These are phyloP conservation scores for Athene noctua DNA, from an alignment of 2,113 vertebrate genomes.

Conservation along the genomic window DNA sequence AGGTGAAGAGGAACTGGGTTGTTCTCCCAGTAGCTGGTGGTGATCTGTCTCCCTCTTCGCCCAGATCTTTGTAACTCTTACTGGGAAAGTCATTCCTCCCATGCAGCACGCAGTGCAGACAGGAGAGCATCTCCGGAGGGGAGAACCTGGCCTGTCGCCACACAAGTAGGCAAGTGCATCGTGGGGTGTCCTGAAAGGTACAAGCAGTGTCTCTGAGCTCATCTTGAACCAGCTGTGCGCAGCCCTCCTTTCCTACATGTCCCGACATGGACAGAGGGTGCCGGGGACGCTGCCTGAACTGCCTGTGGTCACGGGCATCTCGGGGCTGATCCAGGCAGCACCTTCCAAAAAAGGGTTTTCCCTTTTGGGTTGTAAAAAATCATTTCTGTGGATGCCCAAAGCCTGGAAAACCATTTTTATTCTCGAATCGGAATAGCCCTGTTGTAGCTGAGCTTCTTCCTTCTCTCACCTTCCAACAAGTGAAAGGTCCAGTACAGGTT, in stretches of 20 bases:
- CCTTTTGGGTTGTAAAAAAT: neutral
- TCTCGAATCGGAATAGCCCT: neutral
- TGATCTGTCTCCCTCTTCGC: rapidly evolving
- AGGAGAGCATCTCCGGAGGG: rapidly evolving
- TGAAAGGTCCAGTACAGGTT: neutral
- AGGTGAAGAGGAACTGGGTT: neutral
- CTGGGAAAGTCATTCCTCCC: neutral
- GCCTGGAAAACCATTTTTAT: neutral
- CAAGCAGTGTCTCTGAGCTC: rapidly evolving
- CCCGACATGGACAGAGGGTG: rapidly evolving
- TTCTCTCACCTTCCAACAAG: neutral
- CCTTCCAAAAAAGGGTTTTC: neutral
- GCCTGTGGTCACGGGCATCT: neutral
- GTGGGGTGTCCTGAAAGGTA: rapidly evolving
- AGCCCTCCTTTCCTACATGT: neutral
- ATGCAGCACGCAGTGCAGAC: rapidly evolving
- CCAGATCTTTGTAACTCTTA: neutral
- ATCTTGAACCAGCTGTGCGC: rapidly evolving
- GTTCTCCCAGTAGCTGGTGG: neutral
- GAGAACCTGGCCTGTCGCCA: rapidly evolving
- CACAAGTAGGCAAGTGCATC: rapidly evolving
- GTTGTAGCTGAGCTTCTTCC: neutral
- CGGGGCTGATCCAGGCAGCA: neutral
- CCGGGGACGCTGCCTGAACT: neutral
- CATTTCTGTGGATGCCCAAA: neutral